A percentile compares a stretch with the other conserved stretches of the same genome.
Evolutionary conservation across 2,888 invertebrate species (phyloP).

Genomic region (Venusia cambrica): DNA sequence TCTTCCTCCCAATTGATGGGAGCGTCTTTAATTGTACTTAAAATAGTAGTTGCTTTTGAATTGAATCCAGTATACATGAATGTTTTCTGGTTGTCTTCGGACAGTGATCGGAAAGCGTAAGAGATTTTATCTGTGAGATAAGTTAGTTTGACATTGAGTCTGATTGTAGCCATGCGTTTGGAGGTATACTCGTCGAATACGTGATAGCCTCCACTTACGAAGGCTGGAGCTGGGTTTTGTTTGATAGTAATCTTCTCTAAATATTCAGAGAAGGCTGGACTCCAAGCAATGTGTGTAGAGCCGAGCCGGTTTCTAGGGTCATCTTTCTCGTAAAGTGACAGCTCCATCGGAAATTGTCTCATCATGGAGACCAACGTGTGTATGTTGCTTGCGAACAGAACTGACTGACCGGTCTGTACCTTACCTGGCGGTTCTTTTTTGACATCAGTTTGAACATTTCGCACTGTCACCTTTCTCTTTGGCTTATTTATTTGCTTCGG

Average conservation of each 20-base stretch:
- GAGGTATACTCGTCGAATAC: slow-evolving; percentile 53
- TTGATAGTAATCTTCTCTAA: slow-evolving; percentile 37
- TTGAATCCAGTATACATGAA: slow-evolving; percentile 26
- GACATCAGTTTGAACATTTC: slow-evolving; percentile 21
- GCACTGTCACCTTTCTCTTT: slow-evolving; percentile 34
- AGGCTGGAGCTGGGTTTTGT: slow-evolving; percentile 31
- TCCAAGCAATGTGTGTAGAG: slow-evolving; percentile 54
- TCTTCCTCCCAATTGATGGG: slow-evolving; percentile 20
- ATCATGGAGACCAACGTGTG: slow-evolving; percentile 46
- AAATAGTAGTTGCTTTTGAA: slow-evolving; percentile 20
- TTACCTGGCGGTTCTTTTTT: slow-evolving; percentile 27
- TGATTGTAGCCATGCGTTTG: slow-evolving; percentile 51
- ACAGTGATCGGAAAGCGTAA: slow-evolving; percentile 27
- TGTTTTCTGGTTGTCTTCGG: slow-evolving; percentile 26
- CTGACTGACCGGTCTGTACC: slow-evolving; percentile 39
- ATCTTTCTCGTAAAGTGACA: slow-evolving; percentile 48
- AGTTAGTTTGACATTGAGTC: slow-evolving; percentile 49
- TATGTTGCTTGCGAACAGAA: slow-evolving; percentile 42
- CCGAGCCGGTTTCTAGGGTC: slow-evolving; percentile 43
- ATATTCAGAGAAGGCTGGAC: slow-evolving; percentile 43
- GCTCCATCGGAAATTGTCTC: slow-evolving; percentile 52
- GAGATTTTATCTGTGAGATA: slow-evolving; percentile 39
- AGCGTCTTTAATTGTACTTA: slow-evolving; percentile 23
- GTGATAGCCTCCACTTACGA: slow-evolving; percentile 40
- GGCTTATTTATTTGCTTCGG: slow-evolving; percentile 29